Evolutionary conservation across 2,113 vertebrate species (phyloP), one percentile per base, ranked within the genome.

Genomic region (Harpagus bidentatus): DNA sequence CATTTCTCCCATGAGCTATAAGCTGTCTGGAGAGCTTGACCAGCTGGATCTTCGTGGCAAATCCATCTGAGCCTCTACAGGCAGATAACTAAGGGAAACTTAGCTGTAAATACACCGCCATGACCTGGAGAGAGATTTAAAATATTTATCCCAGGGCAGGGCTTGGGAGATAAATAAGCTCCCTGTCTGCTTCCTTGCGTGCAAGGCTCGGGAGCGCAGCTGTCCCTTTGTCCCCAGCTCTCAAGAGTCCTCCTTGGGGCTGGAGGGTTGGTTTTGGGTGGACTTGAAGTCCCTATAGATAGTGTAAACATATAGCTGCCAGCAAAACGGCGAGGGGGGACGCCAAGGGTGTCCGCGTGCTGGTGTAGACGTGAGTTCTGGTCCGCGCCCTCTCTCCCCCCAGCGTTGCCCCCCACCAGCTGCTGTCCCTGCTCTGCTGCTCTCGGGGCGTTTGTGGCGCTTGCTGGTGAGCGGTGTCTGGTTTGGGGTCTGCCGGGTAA

Each of bases 121-220:
- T 90, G 94, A 93, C 74, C 79, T 82, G 70, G 65, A 82, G 82
- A 82, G 82, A 79, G 94, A 82, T 92, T 95, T 96, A 94, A 96
- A 95, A 94, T 90, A 90, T 96, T 97, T 97, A 95, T 95, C 88
- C 71, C 70, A 65, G 43, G 63, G 70, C 70, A 77, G 85, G 70
- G 66, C 85, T 82, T 43, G 85, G 61, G 82, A 94, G 93, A 88
- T 96, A 95, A 96, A 96, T 95, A 90, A 95, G 81, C 90, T 96
- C 59, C 55, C 72, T 88, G 89, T 73, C 86, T 95, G 88, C 90
- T 95, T 69, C 66, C 56, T 85, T 90, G 82, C 92, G 71, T 16
- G 43, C 70, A 47, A 92, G 36, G 90, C 88, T 95, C 70, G 23
- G 66, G 52, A 74, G 36, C 17, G 90, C 95, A 96, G 90, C 95